Evolutionary conservation across 2,113 vertebrate species (phyloP).

Genomic region (Bos javanicus): DNA sequence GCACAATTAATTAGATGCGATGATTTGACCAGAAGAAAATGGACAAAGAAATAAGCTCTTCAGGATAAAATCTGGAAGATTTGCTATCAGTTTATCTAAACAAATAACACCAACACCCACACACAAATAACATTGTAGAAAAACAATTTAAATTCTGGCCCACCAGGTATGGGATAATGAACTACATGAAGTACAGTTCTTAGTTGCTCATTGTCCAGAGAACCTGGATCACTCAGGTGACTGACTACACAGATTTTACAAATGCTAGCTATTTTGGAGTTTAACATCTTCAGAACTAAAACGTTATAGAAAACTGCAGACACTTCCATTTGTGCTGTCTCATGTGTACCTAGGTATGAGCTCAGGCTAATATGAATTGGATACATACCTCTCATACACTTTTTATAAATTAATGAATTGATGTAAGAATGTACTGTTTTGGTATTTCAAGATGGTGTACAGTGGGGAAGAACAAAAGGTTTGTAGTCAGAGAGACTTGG

Average conservation of each 20-base stretch:
- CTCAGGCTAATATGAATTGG: background rate
- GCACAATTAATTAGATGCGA: background rate
- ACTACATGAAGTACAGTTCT: background rate
- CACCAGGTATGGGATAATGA: background rate
- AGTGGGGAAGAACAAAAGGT: background rate
- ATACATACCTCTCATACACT: background rate
- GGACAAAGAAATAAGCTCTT: background rate
- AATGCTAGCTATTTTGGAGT: background rate
- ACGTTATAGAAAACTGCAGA: background rate
- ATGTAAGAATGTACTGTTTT: background rate
- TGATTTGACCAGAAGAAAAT: background rate
- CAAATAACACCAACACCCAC: background rate
- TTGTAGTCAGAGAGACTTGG: background rate
- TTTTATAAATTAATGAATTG: background rate
- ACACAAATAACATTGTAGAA: background rate
- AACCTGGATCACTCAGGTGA: background rate
- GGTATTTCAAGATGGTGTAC: background rate
- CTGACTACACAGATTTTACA: background rate
- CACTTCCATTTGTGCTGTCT: background rate
- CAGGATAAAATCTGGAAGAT: background rate
- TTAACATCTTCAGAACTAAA: background rate
- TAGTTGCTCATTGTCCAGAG: background rate
- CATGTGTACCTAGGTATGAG: background rate
- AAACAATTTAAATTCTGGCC: background rate
- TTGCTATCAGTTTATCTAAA: background rate